phyloP scores from a whole-genome alignment of 1,140 invertebrate genomes.

The Idris sp. region DNA sequence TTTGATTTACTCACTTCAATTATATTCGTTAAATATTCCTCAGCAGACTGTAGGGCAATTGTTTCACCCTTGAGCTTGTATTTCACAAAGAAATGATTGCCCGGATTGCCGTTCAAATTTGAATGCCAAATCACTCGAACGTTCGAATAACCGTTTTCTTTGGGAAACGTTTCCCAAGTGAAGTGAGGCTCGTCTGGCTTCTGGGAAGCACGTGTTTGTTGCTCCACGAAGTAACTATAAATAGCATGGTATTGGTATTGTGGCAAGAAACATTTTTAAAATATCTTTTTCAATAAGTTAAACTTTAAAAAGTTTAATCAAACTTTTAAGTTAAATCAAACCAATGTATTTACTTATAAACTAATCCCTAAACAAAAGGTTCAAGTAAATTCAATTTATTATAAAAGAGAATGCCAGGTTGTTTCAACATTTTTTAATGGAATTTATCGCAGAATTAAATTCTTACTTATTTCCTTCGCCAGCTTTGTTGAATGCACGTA shows the following conservation, averaged over 20 bases:
- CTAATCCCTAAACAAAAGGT: too few relatives aligned
- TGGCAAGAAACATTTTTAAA: slow-evolving; percentile 12
- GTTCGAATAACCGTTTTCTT: slow-evolving; percentile 85
- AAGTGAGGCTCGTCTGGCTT: slow-evolving; percentile 89
- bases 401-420: too few relatives aligned
- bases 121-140: slow-evolving; percentile 91
- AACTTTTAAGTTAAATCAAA: too few relatives aligned
- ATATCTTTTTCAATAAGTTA: neutral
- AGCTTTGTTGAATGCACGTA: slow-evolving; percentile 88
- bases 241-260: too few relatives aligned
- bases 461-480: slow-evolving; percentile 88
- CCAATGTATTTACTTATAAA: too few relatives aligned
- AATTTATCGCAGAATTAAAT: neutral
- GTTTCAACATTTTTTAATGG: too few relatives aligned
- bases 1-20: slow-evolving; percentile 82
- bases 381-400: too few relatives aligned
- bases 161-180: slow-evolving; percentile 82
- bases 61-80: slow-evolving; percentile 88
- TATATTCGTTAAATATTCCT: slow-evolving; percentile 86
- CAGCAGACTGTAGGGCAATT: slow-evolving; percentile 80
- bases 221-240: slow-evolving; percentile 87
- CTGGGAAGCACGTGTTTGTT: slow-evolving; percentile 82
- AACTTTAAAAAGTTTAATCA: neutral
- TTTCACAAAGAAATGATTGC: slow-evolving; percentile 92
- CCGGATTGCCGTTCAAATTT: slow-evolving; percentile 85